Evolutionary conservation across 2,113 vertebrate species (phyloP), one percentile per base, ranked within the genome.

Genomic region (Colinus virginianus): DNA sequence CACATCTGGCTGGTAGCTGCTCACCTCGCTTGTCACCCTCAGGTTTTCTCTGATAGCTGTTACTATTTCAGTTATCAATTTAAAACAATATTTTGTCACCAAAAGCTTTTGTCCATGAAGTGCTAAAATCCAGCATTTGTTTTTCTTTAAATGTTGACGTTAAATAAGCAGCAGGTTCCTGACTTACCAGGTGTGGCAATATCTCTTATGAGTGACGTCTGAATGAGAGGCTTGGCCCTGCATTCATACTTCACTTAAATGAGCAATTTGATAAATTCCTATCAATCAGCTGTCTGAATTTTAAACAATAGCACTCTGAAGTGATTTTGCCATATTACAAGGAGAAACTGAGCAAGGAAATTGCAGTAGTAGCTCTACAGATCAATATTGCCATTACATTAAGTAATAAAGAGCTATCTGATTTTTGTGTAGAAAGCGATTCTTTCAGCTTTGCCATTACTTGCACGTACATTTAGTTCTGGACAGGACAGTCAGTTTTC

Each of bases 381-480:
- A 92, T 76, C 81, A 51, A 53, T 81, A 90, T 45, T 88, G 84
- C 53, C 25, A 68, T 87, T 82, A 51, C n/a, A 40, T 51, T 78
- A 71, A 78, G 80, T 34, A 70, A 88, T 71, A 67, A 71, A n/a
- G 3, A 19, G 16, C 8, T 7, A 21, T 40, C 6, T 78, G 45
- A 61, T 64, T 75, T 78, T 68, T 77, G 17, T 18, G 20, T 56
- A 17, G 51, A 68, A 70, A 1, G 0, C 3, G 1, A 59, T 63
- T 71, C 21, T 70, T 88, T 75, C 17, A 1, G 23, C 53, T 88
- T 70, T 78, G 12, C 36, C 8, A 17, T 62, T 77, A 62, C 21
- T 61, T 88, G 40, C 8, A 25, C 12, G 0, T 1, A n/a, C 70
- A 74, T 48, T 82, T 66, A 68, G 66, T 51, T 74, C 67, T 76